A percentile compares a stretch with the other conserved stretches of the same genome.
phyloP scores from a whole-genome alignment of 2,888 invertebrate genomes.

The Lasioglossum figueresi region DNA sequence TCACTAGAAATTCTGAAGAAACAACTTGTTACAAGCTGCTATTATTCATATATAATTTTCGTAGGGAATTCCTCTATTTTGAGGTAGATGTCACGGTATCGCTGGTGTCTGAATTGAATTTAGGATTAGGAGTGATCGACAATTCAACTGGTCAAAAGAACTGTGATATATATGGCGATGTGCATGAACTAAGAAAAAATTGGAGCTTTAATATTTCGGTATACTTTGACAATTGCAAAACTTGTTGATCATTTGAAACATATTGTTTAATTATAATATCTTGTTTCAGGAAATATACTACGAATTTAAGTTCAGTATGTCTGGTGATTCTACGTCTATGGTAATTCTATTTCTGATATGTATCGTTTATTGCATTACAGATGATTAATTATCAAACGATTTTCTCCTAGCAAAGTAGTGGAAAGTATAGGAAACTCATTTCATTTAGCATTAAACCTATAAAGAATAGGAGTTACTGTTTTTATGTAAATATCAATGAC shows the following conservation, averaged over 20 bases:
- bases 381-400: neutral
- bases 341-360: slow-evolving; percentile 15
- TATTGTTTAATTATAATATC: neutral
- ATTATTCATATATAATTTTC: slow-evolving; percentile 18
- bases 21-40: neutral
- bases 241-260: neutral
- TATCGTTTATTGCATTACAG: neutral
- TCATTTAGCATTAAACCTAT: slow-evolving; percentile 34
- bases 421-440: slow-evolving; percentile 6
- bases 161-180: neutral
- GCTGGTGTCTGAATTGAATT: neutral
- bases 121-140: neutral
- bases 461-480: slow-evolving; percentile 56
- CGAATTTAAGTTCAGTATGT: neutral
- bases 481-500: slow-evolving; percentile 57
- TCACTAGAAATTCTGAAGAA: neutral
- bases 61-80: neutral
- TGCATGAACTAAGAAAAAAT: neutral
- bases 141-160: neutral
- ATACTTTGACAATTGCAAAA: slow-evolving; percentile 18
- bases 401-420: neutral
- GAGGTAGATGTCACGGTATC: neutral
- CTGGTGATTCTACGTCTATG: neutral
- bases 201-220: slow-evolving; percentile 22
- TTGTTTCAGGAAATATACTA: slow-evolving; percentile 21